A percentile compares a stretch with the other conserved stretches of the same genome.
Conservation (phyloP, 2,797 vertebrate genomes). For the Propithecus deckenii region DNA sequence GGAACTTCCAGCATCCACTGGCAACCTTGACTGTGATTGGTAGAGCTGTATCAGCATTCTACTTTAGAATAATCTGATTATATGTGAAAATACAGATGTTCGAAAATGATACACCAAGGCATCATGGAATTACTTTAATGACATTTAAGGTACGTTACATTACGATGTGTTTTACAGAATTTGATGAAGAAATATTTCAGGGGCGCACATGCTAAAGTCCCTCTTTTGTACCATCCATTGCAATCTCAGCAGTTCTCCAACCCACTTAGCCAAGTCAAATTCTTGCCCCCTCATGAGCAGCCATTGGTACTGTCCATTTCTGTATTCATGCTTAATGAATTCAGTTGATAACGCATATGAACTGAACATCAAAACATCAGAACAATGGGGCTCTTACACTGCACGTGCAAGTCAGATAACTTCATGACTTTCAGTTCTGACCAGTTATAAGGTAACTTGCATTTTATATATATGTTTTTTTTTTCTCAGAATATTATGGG, state of each 20-base stretch:
- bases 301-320: neutral
- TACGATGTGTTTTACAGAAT: neutral
- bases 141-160: neutral
- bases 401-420: neutral
- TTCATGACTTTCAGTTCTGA: neutral
- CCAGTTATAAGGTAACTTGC: neutral
- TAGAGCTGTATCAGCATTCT: rapidly evolving
- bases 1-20: neutral
- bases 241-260: neutral
- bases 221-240: neutral
- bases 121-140: neutral
- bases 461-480: neutral
- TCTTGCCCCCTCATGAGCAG: neutral
- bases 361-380: neutral
- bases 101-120: neutral
- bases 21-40: neutral
- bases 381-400: neutral
- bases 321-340: neutral
- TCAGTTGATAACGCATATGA: neutral
- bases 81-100: neutral
- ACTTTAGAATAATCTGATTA: neutral
- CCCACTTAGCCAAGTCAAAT: neutral
- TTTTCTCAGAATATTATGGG: too few relatives aligned
- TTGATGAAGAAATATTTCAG: neutral
- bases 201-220: neutral